Conservation (phyloP, 2,888 invertebrate species). For the Macrophya annulata region DNA sequence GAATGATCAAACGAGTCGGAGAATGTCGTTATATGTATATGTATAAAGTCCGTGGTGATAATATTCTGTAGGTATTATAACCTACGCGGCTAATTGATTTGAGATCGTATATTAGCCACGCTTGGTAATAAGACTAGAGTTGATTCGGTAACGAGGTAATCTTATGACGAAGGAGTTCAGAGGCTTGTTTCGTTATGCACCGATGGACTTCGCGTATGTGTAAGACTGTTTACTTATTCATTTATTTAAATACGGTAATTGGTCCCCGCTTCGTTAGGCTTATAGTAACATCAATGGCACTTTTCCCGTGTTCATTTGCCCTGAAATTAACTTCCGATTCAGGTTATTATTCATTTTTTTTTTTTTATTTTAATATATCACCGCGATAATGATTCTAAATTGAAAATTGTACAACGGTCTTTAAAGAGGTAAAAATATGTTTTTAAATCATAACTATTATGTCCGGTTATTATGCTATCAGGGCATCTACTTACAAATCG, state of each 20-base stretch:
- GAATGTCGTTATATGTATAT: not conserved
- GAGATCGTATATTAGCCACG: not conserved
- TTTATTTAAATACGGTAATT: conserved; percentile 49
- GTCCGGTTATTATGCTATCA: not conserved
- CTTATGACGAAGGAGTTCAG: conserved; percentile 1
- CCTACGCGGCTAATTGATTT: conserved; percentile 2
- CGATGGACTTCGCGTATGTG: conserved; percentile 16
- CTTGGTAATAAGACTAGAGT: not conserved
- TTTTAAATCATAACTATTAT: not conserved
- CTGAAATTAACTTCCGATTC: conserved; percentile 13
- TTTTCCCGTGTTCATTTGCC: not conserved
- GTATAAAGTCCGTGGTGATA: not conserved
- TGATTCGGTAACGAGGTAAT: conserved; percentile 30
- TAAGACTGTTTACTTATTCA: conserved; percentile 36
- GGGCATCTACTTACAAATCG: not conserved
- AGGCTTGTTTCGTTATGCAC: conserved; percentile 14
- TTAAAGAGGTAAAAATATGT: not conserved
- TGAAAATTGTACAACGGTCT: not conserved
- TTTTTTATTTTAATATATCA: not conserved
- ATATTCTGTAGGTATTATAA: not conserved
- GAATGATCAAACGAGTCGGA: not conserved
- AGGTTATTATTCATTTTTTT: not conserved
- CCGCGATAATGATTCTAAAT: not conserved
- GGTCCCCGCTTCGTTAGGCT: conserved; percentile 13
- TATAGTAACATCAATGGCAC: conserved; percentile 4